Evolutionary conservation across 1,140 invertebrate genomes (phyloP), one percentile per base, ranked within the genome.

Genomic region (Hyles vespertilio): DNA sequence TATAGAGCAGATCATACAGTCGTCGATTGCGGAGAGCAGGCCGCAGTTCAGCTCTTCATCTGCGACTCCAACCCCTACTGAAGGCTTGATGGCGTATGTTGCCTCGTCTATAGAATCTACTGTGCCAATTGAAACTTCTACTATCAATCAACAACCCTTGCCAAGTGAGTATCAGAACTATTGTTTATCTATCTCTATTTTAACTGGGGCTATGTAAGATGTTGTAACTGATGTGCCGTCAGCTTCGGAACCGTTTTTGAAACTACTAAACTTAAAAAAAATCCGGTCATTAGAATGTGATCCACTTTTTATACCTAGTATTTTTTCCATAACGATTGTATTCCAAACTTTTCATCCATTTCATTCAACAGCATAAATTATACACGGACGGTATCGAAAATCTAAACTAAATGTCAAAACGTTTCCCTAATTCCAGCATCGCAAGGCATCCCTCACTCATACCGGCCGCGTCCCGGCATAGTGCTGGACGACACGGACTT

Each of bases 401-500:
- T 22, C 22, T 22, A 22, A 22, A 22, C 22, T 1, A 22, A 22
- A 22, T 22, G 22, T 22, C 22, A 22, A 22, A 22, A 1, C 22
- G 0, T 22, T 22, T 22, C 22, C 22, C 22, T 9, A 7, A 51
- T 72, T 70, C 3, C 67, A 89, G 86, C 84, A 4, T 79, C 84
- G 0, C 74, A 82, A 69, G 71, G 70, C 5, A 76, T 79, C 10
- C 80, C 83, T 0, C 79, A 87, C 64, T 84, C 91, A 1, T 96
- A 95, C 79, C 90, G 93, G 49, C 94, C 94, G 4, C 88, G 95
- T 33, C 95, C 95, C 5, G 95, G 95, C 43, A 95, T 96, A 44
- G 95, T 96, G 1, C 81, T 96, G 11, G 95, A 96, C 64, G 95
- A 96, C 75, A 93, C 95, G 1, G 93, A 94, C 75, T 94, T 93